These are phyloP conservation scores for Ctenochaetus hawaiiensis DNA, from an alignment of 2,797 vertebrate species.

Conservation along the genomic window DNA sequence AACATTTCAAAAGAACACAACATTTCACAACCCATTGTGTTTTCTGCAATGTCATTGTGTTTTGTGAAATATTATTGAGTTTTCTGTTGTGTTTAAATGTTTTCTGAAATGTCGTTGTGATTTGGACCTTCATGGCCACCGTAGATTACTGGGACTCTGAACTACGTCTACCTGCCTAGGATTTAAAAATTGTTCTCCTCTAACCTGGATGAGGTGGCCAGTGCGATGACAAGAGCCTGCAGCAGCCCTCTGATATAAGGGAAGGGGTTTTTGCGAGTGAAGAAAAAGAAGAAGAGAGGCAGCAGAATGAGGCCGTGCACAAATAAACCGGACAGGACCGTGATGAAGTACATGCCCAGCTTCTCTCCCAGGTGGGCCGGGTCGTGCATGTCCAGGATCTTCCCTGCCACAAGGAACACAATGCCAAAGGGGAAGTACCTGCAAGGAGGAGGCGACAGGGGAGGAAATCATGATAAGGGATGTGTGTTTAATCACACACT, in stretches of 20 bases:
- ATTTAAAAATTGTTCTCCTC: neutral
- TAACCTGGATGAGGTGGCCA: slow-evolving; percentile 93
- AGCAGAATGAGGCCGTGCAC: slow-evolving; percentile 89
- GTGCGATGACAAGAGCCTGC: slow-evolving; percentile 91
- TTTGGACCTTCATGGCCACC: too few relatives aligned
- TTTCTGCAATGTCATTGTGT: too few relatives aligned
- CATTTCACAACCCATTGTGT: too few relatives aligned
- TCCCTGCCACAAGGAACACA: slow-evolving; percentile 92
- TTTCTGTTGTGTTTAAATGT: too few relatives aligned
- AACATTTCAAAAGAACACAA: too few relatives aligned
- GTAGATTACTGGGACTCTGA: too few relatives aligned
- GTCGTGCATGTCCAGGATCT: slow-evolving; percentile 94
- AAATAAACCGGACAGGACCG: slow-evolving; percentile 87
- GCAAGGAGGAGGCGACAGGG: slow-evolving; percentile 14
- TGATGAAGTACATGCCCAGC: slow-evolving; percentile 91
- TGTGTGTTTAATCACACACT: too few relatives aligned
- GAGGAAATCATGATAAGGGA: neutral
- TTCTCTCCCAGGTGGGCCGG: slow-evolving; percentile 88
- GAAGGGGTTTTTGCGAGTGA: slow-evolving; percentile 91
- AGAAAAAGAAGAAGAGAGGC: slow-evolving; percentile 86
- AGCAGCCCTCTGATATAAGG: slow-evolving; percentile 89
- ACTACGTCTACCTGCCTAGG: neutral
- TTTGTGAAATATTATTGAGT: too few relatives aligned
- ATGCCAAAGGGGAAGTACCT: slow-evolving; percentile 95
- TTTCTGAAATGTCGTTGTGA: too few relatives aligned